These are phyloP conservation scores for Drosophila neonasuta DNA, from an alignment of 2,888 invertebrate genomes.

Conservation along the genomic window DNA sequence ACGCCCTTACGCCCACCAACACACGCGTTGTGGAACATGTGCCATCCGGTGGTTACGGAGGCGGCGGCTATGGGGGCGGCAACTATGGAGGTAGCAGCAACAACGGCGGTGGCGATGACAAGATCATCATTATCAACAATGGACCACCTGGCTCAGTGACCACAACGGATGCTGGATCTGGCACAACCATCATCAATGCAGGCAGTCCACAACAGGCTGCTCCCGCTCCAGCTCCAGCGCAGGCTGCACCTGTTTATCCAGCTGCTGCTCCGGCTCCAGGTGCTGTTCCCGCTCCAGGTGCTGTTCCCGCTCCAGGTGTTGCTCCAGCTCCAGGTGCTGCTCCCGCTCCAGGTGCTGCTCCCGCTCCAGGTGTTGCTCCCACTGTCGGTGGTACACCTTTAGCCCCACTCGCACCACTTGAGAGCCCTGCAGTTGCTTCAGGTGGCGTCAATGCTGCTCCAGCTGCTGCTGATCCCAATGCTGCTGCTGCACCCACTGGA, in stretches of 20 bases:
- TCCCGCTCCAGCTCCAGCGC: slow-evolving; percentile 14
- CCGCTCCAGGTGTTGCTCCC: slow-evolving; percentile 22
- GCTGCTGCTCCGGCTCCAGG: slow-evolving; percentile 17
- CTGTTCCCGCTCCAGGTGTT: slow-evolving; percentile 22
- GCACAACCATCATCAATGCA: slow-evolving; percentile 75
- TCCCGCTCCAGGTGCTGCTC: slow-evolving; percentile 11
- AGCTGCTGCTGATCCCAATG: background rate
- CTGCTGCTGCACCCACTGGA: slow-evolving; percentile 52
- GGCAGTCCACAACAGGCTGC: slow-evolving; percentile 45
- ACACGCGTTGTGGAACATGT: slow-evolving; percentile 68
- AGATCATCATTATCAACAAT: slow-evolving; percentile 81
- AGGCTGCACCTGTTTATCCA: slow-evolving; percentile 8
- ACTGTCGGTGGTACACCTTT: slow-evolving; percentile 12
- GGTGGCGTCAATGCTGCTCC: slow-evolving; percentile 25
- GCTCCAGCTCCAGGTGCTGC: slow-evolving; percentile 16
- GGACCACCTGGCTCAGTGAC: slow-evolving; percentile 80
- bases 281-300: slow-evolving; percentile 14
- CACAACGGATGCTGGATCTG: slow-evolving; percentile 68
- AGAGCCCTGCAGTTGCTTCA: background rate
- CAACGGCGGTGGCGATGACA: slow-evolving; percentile 70
- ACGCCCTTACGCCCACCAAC: slow-evolving; percentile 79
- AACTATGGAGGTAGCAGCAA: slow-evolving; percentile 43
- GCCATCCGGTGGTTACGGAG: slow-evolving; percentile 37
- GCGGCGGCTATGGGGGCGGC: slow-evolving; percentile 51
- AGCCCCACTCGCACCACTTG: slow-evolving; percentile 1